phyloP scores from a whole-genome alignment of 2,888 invertebrate genomes.

The Omphaloscelis lunosa region DNA sequence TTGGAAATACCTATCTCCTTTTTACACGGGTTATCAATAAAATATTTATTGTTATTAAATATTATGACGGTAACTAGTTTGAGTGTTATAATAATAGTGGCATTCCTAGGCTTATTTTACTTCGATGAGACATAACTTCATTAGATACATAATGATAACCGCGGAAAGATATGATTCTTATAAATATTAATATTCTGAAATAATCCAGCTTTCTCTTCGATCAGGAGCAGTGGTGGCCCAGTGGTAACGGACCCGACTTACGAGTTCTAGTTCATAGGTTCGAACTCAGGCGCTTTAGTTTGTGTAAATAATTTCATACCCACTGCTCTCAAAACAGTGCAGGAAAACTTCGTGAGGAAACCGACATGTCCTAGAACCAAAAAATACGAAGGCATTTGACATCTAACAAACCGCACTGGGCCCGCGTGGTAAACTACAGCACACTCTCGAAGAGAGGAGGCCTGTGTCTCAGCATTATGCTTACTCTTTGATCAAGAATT shows the following conservation, averaged over 20 bases:
- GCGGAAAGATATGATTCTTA: background rate
- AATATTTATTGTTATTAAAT: background rate
- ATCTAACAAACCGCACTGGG: too few relatives aligned
- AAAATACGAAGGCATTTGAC: too few relatives aligned
- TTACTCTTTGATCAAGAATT: background rate
- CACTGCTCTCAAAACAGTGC: too few relatives aligned
- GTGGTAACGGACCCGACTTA: too few relatives aligned
- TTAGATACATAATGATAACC: background rate
- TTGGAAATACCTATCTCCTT: background rate
- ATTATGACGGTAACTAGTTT: background rate
- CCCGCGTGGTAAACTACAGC: too few relatives aligned
- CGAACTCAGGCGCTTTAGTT: too few relatives aligned
- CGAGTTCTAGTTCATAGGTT: too few relatives aligned
- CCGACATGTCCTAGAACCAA: too few relatives aligned
- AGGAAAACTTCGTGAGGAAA: too few relatives aligned
- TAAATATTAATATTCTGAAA: background rate
- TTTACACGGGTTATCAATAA: background rate
- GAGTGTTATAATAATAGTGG: constrained; percentile 7
- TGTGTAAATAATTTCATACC: too few relatives aligned
- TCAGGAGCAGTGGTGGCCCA: background rate
- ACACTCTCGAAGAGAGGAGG: too few relatives aligned
- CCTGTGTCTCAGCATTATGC: background rate
- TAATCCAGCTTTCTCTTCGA: background rate
- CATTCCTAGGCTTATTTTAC: background rate
- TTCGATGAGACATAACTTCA: background rate